These are phyloP conservation scores for Acipenser transmontanus DNA, from an alignment of 2,797 vertebrate genomes.

Conservation along the genomic window DNA sequence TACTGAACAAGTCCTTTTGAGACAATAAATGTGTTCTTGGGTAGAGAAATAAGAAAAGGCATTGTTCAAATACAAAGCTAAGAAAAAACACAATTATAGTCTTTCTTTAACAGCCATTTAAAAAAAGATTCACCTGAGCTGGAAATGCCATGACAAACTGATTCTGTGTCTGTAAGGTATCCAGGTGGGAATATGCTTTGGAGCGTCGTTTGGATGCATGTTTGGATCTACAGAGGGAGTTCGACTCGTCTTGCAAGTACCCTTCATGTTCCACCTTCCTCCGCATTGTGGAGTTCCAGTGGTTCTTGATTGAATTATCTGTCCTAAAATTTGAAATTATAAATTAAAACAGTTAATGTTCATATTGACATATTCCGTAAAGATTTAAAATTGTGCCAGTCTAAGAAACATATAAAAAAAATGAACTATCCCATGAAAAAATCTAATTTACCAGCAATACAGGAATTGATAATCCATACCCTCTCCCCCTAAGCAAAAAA, in stretches of 20 bases:
- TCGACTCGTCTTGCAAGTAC: constrained; percentile 80
- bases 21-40: too few species aligned
- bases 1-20: too few species aligned
- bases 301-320: constrained; percentile 98
- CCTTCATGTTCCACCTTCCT: constrained; percentile 97
- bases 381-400: too few species aligned
- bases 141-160: constrained; percentile 69
- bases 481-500: background rate
- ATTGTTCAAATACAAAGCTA: background rate
- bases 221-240: constrained; percentile 47
- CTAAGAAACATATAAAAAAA: too few species aligned
- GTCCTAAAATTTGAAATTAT: constrained; percentile 50
- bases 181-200: constrained; percentile 61
- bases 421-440: too few species aligned
- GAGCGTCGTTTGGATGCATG: constrained; percentile 63
- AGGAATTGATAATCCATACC: too few species aligned
- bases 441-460: too few species aligned
- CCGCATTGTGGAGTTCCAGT: constrained; percentile 99
- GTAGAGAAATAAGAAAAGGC: background rate
- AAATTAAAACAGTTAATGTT: too few species aligned
- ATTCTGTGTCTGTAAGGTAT: constrained; percentile 65
- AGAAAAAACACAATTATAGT: constrained; percentile 4
- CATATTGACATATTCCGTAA: too few species aligned
- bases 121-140: constrained; percentile 50
- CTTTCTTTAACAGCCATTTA: constrained; percentile 2